A percentile compares a stretch with the other conserved stretches of the same genome.
Conservation (phyloP, 2,888 invertebrate genomes). For the Argyresthia goedartella region DNA sequence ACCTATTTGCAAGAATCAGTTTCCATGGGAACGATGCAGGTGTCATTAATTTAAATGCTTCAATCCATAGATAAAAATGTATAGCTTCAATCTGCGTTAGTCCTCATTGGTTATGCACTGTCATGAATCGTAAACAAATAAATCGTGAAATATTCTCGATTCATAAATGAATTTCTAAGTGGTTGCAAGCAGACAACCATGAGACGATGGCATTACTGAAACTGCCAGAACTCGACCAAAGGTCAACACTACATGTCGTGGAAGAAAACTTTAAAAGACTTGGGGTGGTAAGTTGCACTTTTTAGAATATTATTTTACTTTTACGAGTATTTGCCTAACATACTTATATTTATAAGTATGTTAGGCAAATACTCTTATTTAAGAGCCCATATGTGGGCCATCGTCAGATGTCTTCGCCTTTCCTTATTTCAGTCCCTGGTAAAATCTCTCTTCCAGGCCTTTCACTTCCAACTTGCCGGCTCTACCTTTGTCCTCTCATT, state of each 20-base stretch:
- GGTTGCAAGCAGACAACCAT: background rate
- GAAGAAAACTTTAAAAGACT: slow-evolving; percentile 44
- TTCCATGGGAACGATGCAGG: too few species aligned
- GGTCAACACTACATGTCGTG: slow-evolving; percentile 44
- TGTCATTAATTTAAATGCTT: too few species aligned
- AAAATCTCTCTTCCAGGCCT: too few species aligned
- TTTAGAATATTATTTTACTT: background rate
- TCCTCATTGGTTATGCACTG: too few species aligned
- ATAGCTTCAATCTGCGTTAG: too few species aligned
- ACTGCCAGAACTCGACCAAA: slow-evolving; percentile 44
- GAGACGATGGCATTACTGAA: slow-evolving; percentile 5
- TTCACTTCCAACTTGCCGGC: background rate
- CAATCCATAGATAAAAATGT: too few species aligned
- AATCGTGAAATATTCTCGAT: background rate
- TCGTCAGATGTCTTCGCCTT: too few species aligned
- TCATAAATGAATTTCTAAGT: background rate
- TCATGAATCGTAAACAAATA: background rate
- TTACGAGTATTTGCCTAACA: background rate
- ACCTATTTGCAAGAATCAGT: too few species aligned
- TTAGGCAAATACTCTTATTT: too few species aligned
- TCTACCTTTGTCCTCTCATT: background rate
- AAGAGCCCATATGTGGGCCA: too few species aligned
- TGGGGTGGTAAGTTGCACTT: slow-evolving; percentile 8
- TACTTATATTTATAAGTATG: too few species aligned
- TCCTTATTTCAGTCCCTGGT: too few species aligned